A percentile compares a stretch with the other conserved stretches of the same genome.
phyloP scores from a whole-genome alignment of 2,113 vertebrate species.

The Poecilia latipinna region DNA sequence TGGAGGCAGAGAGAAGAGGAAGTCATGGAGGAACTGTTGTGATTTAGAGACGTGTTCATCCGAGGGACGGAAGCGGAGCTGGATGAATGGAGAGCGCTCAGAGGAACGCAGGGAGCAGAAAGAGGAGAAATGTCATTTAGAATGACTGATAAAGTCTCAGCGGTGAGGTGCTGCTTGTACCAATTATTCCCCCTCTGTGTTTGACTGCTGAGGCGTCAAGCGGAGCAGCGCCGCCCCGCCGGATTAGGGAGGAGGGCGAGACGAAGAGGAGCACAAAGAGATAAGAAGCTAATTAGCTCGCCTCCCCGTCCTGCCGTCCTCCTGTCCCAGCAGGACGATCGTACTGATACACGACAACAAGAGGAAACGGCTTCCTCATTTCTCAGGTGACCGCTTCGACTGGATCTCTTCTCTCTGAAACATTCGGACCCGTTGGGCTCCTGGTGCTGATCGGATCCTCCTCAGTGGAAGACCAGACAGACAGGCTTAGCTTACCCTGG shows the following conservation, averaged over 20 bases:
- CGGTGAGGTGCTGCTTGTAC: conserved; percentile 62
- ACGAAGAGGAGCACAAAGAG: conserved; percentile 63
- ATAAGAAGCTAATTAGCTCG: conserved; percentile 81
- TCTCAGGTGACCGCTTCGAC: neutral
- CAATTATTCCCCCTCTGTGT: conserved; percentile 76
- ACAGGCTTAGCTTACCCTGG: no score
- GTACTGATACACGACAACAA: conserved; percentile 41
- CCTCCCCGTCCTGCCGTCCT: conserved; percentile 44
- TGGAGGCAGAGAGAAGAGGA: neutral
- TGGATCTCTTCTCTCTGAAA: neutral
- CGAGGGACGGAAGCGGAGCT: conserved; percentile 18
- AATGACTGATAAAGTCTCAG: conserved; percentile 66
- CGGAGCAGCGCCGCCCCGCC: conserved; percentile 64
- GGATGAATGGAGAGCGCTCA: conserved; percentile 31
- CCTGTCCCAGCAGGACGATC: conserved; percentile 52
- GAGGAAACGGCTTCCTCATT: neutral
- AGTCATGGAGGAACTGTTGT: neutral
- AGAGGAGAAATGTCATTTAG: conserved; percentile 51
- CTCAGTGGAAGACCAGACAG: neutral
- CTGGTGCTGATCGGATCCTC: neutral
- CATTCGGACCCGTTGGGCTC: neutral
- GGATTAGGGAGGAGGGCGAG: conserved; percentile 73
- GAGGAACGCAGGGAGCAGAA: conserved; percentile 12
- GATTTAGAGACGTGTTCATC: conserved; percentile 15
- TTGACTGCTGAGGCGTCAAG: conserved; percentile 68